Conservation (phyloP, 53 echinoderm and acorn worm genomes). For the Actinopyga echinites region DNA sequence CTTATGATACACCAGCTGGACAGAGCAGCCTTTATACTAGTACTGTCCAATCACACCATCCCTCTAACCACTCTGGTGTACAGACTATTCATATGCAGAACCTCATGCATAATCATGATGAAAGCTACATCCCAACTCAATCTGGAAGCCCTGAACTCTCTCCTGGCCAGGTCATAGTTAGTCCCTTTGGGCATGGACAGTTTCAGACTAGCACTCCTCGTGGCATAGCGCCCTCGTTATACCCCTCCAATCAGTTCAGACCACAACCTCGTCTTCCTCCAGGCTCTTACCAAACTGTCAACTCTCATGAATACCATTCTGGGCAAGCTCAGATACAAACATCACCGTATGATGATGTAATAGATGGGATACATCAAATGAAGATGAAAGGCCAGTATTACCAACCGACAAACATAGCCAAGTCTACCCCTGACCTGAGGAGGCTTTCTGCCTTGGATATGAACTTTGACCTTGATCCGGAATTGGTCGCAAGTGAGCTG, state of each 20-base stretch:
- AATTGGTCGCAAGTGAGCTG: constrained; percentile 34
- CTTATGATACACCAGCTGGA: not conserved
- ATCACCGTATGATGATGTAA: constrained; percentile 15
- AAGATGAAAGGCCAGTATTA: not conserved
- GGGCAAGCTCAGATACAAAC: not conserved
- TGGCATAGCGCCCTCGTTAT: not conserved
- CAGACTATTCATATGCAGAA: not conserved
- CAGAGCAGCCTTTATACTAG: not conserved
- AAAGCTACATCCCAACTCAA: constrained; percentile 14
- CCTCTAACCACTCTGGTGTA: not conserved
- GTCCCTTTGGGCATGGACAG: not conserved
- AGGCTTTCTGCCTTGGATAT: constrained; percentile 16
- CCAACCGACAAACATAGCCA: not conserved
- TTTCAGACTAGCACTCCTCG: constrained; percentile 35
- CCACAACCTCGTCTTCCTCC: too few species aligned
- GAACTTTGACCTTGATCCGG: constrained; percentile 40
- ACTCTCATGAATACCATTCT: not conserved
- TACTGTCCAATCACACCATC: not conserved
- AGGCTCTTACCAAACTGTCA: too few species aligned
- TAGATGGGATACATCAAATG: constrained; percentile 6
- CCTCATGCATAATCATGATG: not conserved
- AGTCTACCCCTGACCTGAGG: constrained; percentile 33
- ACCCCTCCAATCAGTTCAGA: too few species aligned
- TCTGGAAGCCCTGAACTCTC: not conserved
- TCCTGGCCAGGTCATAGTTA: not conserved